Base-by-base conservation (phyloP, 1,140 invertebrate species). In the Aradophagus sp. region DNA sequence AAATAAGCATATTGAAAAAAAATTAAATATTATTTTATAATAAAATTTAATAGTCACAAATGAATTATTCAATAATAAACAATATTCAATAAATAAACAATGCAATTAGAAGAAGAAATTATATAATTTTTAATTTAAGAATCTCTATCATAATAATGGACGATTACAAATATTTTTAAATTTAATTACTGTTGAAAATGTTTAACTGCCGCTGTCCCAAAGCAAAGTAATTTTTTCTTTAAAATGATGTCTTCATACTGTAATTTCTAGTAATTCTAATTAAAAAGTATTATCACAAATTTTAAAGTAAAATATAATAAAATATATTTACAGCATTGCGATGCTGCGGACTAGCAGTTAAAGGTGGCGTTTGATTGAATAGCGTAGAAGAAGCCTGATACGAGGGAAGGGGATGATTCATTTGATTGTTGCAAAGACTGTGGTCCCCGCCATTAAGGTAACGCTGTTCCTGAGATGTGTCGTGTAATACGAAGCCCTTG, bases 331-430 rank as follows among this genome's bases (percentile, higher is more conserved):
- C 84, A 66, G 82, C 77, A 73, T 81, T 86, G 58, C 83, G 84
- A 76, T 86, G 84, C 76, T 86, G 84, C 39, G 82, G 80, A 87
- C 84, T 80, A 84, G 84, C 80, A 69, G 86, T 78, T 59, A 83
- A 72, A 45, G 83, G 80, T 62, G 80, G 77, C 53, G 87, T 85
- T 80, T 88, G 84, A 81, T 78, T 86, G 62, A 84, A 86, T 38
- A 86, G 65, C 20, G 79, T 79, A 45, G 82, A 75, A 41, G 83
- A 76, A 50, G 78, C 62, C 61, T 80, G 81, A 73, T 83, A 86
- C 39, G 79, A 79, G 45, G 80, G 58, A 47, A 78, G 66, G 41
- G 79, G 77, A 69, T 85, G 83, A 76, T 78, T 81, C 74, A 84
- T 82, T 79, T 86, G 84, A 78, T 81, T 85, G 61, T 83, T 85